These are phyloP conservation scores for Cryptoprocta ferox DNA, from an alignment of 2,797 vertebrate genomes.

Conservation along the genomic window DNA sequence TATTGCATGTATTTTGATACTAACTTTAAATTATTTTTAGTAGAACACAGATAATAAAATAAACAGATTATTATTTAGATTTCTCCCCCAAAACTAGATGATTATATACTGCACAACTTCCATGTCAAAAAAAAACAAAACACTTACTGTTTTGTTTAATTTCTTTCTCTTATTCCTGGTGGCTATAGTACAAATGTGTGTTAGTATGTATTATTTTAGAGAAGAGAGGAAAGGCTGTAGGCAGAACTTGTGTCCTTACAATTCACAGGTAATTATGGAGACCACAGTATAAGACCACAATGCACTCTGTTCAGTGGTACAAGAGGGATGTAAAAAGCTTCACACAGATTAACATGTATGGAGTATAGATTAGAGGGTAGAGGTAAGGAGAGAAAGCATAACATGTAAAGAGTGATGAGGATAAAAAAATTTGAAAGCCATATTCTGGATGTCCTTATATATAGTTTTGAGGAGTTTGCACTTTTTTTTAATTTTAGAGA, in stretches of 20 bases:
- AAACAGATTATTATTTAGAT: not conserved
- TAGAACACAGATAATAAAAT: not conserved
- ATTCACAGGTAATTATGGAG: not conserved
- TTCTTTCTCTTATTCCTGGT: not conserved
- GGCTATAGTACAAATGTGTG: not conserved
- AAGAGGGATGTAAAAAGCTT: not conserved
- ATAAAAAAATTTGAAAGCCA: not conserved
- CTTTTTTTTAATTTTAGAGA: too few species aligned
- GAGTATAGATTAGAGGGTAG: not conserved
- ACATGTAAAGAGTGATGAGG: not conserved
- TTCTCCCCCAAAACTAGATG: not conserved
- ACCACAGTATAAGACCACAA: not conserved
- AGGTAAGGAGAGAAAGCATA: not conserved
- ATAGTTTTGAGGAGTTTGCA: not conserved
- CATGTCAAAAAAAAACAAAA: not conserved
- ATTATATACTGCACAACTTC: not conserved
- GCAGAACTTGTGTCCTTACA: not conserved
- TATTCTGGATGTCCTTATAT: not conserved
- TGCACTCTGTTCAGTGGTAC: not conserved
- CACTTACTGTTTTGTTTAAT: not conserved
- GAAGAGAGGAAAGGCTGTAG: not conserved
- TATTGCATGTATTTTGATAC: not conserved
- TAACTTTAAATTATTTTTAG: not conserved
- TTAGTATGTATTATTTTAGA: not conserved
- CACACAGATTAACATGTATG: not conserved